Evolutionary conservation across 2,888 invertebrate genomes (phyloP).

Genomic region (Platycheirus albimanus): DNA sequence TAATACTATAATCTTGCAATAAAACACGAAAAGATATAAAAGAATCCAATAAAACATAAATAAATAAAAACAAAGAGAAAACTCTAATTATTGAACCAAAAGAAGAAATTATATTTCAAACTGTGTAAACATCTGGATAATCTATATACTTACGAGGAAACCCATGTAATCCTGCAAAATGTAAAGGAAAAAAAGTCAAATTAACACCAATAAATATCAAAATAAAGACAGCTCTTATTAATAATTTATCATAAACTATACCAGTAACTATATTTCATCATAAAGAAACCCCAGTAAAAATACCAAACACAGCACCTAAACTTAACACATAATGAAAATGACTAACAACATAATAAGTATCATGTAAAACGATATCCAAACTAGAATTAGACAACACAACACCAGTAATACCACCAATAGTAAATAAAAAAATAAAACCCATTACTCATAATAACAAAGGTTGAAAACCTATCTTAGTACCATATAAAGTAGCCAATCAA

Average conservation of each 20-base stretch:
- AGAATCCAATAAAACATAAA: too few species aligned
- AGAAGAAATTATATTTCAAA: conserved; percentile 88
- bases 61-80: too few species aligned
- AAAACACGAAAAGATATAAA: too few species aligned
- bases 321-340: conserved; percentile 92
- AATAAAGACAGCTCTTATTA: too few species aligned
- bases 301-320: conserved; percentile 91
- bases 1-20: too few species aligned
- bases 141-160: conserved; percentile 91
- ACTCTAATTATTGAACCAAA: conserved; percentile 87
- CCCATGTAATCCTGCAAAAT: conserved; percentile 88
- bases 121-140: conserved; percentile 87
- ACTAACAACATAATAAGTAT: conserved; percentile 93
- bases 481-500: too few species aligned
- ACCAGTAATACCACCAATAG: conserved; percentile 88
- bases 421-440: conserved; percentile 91
- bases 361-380: conserved; percentile 90
- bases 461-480: conserved; percentile 84
- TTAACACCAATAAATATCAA: conserved; percentile 90
- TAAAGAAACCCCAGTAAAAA: too few species aligned
- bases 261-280: too few species aligned
- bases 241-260: too few species aligned
- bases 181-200: conserved; percentile 91
- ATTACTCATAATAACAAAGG: conserved; percentile 87
- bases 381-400: conserved; percentile 88